These are phyloP conservation scores for Lycodopsis pacificus DNA, from an alignment of 2,797 vertebrate genomes.

Conservation along the genomic window DNA sequence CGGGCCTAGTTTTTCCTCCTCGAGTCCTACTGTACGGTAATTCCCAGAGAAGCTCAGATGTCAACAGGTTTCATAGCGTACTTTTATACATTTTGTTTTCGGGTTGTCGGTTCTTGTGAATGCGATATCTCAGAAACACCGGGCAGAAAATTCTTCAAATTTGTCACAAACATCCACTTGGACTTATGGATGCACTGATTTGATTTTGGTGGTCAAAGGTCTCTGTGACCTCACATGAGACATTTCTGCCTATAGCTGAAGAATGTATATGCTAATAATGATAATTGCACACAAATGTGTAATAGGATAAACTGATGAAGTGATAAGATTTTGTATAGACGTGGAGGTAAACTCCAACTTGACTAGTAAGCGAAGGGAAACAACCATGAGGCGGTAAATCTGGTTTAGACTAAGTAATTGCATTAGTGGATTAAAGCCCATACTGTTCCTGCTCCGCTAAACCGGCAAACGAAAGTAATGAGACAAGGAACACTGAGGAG, in stretches of 20 bases:
- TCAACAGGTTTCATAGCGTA: neutral
- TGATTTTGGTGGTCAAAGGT: neutral
- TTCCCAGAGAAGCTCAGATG: neutral
- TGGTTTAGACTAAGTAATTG: slow-evolving; percentile 15
- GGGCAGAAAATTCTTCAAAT: neutral
- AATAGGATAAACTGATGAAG: neutral
- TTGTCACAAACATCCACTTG: neutral
- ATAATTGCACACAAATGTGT: neutral
- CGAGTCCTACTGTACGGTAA: neutral
- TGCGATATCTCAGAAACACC: neutral
- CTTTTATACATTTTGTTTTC: too few relatives aligned
- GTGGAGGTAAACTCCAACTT: neutral
- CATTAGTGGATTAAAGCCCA: slow-evolving; percentile 15
- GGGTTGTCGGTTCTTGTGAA: neutral
- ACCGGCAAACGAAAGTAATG: slow-evolving; percentile 34
- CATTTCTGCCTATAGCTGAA: neutral
- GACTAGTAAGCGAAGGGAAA: too few relatives aligned
- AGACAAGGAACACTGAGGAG: slow-evolving; percentile 15
- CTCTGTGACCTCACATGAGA: neutral
- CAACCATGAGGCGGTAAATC: neutral
- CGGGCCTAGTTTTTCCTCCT: neutral
- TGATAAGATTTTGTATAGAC: neutral
- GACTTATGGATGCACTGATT: neutral
- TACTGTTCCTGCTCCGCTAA: slow-evolving; percentile 15
- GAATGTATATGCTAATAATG: neutral